Base-by-base conservation (phyloP, 2,797 vertebrate species). In the Sebastes alutus region DNA sequence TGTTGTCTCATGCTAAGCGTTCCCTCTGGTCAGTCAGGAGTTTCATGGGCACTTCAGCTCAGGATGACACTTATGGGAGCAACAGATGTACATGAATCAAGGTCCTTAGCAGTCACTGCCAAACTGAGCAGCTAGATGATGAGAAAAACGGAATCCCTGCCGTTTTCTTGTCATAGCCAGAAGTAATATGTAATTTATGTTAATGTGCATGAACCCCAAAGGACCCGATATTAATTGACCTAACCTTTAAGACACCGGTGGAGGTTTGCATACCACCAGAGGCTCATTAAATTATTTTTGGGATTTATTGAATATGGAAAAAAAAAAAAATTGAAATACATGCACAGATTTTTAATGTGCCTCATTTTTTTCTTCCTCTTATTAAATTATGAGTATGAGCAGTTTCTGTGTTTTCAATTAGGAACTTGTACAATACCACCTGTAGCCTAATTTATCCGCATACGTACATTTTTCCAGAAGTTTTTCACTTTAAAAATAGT, bases 31-130 rank as follows among this genome's bases (percentile, higher is more conserved):
- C 54, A 54, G 30, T 59, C 27, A 2, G 9, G 35, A 67, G 33
- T 49, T 84, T 68, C 55, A 49, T 76, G 74, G 61, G 46, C 67
- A 63, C 60, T 60, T 68, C 52, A 70, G 54, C 74, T 83, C 72
- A 72, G 52, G 66, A 62, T 22, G 59, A 54, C 83, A 64, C 72
- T 75, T 66, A 72, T 61, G 68, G 60, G 69, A 87, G 78, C 66
- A 66, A 64, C 85, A 92, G 84, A 86, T 81, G 70, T 72, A 60
- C 59, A 81, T 84, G 70, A 84, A 82, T 88, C 64, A 88, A 49
- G 27, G 22, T 72, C 59, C 67, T 64, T 13, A 63, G 58, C 54
- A 62, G 61, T 25, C 25, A 25, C 55, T 81, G 80, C 82, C 80
- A 82, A 78, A 77, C 69, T 16, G 55, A 82, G 25, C 60, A 14